Base-by-base conservation (phyloP, 2,888 invertebrate species). In the Acheta domesticus region DNA sequence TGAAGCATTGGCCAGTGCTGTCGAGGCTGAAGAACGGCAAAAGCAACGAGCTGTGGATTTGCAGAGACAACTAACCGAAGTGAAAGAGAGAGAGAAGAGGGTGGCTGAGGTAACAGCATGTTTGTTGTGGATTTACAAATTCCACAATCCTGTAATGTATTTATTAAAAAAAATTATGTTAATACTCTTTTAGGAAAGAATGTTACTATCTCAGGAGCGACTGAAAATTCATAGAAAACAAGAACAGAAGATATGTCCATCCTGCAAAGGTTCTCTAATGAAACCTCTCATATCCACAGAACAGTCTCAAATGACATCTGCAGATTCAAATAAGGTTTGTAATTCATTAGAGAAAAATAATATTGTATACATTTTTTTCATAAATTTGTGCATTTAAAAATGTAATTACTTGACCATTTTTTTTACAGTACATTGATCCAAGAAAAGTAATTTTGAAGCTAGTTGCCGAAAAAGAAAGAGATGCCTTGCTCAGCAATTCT, bases 391-490 rank as follows among this genome's bases (percentile, higher is more conserved):
- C 16, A 62, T 1, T 14, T 14, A 19, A 62, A 62, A 62, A 12
- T 62, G 62, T 5, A 36, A 36, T 36, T 36, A 8, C 36, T 36
- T 36, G 36, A 8, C 8, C 5, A 36, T 36, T 8, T 36, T 36
- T 8, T 14, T 62, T 62, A n/a, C 62, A 62, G 62, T 62, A 62
- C n/a, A n/a, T 62, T 14, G 62, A 62, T 62, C 62, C 62, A 62
- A 62, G n/a, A 8, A 14, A 19, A 19, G 62, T 62, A 19, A 62
- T 62, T 62, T 62, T 62, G 62, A 62, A 62, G 14, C n/a, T 62
- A 62, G 62, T 62, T 62, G 62, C 62, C 8, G 62, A 62, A 62
- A 62, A 62, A 62, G 62, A 62, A 62, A 62, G 62, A 62, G 62
- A 62, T 62, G 62, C n/a, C 16, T n/a, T 62, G 62, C 62, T 62